Base-by-base conservation (phyloP, 2,888 invertebrate species). In the Caenorhabditis sp. region DNA sequence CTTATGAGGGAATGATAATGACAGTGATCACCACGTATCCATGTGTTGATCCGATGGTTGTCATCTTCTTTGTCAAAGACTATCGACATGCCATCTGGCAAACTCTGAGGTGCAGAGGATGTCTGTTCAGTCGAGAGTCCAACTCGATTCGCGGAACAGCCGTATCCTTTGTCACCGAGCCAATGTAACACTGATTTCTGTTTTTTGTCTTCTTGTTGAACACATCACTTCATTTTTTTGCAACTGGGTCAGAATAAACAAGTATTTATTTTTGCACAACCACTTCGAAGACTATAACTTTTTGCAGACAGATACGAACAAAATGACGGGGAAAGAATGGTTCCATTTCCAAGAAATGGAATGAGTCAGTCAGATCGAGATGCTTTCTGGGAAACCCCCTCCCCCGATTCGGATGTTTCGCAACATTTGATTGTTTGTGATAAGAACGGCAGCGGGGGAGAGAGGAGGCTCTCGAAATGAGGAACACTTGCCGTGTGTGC, bases 1-100 rank as follows among this genome's bases (percentile, higher is more conserved):
- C 69, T 0, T 69, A 60, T 20, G 80, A 74, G 53, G 74, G 62
- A 4, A 32, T 80, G 6, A 64, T 74, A n/a, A 69, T 80, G 65
- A 64, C 74, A 11, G 65, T 69, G 8, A 74, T 80, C 50, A 74
- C 80, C 5, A 80, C 74, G 8, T 80, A 80, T 51, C 80, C 80
- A 18, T 80, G 68, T 37, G 69, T 80, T 2, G 80, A 80, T 55
- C 80, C 80, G 6, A 69, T 74, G 40, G 74, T 80, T 44, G 74
- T 74, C 9, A 80, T 80, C 58, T 80, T 69, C 47, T 80, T 74
- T 35, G 74, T 80, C 18, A 67, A 64, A 15, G 80, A 80, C 44
- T 80, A 56, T 18, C 51, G 80, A 20, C 44, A 65, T 18, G 70
- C 79, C 32, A 55, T 79, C n/a, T 61, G 61, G 60, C 55, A 71